Conservation (phyloP, 2,888 invertebrate species). For the Ormyrus labotus region DNA sequence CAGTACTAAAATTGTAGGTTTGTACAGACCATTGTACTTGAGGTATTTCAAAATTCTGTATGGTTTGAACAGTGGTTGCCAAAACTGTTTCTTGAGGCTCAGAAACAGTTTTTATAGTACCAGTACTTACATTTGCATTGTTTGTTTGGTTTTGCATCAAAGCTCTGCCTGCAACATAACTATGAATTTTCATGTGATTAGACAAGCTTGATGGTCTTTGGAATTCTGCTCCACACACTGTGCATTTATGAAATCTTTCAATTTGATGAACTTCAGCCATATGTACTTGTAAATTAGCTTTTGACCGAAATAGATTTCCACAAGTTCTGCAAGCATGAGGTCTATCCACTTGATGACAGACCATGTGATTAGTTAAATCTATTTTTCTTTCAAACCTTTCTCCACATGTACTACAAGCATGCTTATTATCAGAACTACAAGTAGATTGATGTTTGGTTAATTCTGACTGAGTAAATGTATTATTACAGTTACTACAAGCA, state of each 20-base stretch:
- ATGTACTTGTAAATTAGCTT: slow-evolving; percentile 71
- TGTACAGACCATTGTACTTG: slow-evolving; percentile 69
- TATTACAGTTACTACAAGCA: slow-evolving; percentile 65
- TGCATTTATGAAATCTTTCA: slow-evolving; percentile 72
- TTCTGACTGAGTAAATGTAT: slow-evolving; percentile 65
- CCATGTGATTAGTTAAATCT: slow-evolving; percentile 76
- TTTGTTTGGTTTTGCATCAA: slow-evolving; percentile 63
- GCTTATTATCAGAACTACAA: slow-evolving; percentile 63
- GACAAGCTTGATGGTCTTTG: slow-evolving; percentile 76
- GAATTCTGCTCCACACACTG: slow-evolving; percentile 76
- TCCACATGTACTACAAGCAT: slow-evolving; percentile 70
- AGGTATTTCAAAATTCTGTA: slow-evolving; percentile 67
- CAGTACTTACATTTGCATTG: slow-evolving; percentile 60
- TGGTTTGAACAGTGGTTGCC: slow-evolving; percentile 60
- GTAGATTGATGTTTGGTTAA: slow-evolving; percentile 66
- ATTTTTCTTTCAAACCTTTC: slow-evolving; percentile 75
- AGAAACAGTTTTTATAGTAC: slow-evolving; percentile 54
- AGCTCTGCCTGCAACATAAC: slow-evolving; percentile 75
- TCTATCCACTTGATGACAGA: slow-evolving; percentile 76
- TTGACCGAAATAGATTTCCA: slow-evolving; percentile 73
- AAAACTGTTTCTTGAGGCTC: slow-evolving; percentile 62
- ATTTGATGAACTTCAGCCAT: slow-evolving; percentile 69
- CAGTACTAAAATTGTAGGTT: slow-evolving; percentile 65
- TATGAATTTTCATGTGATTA: slow-evolving; percentile 78
- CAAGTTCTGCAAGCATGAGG: slow-evolving; percentile 75